Conservation (phyloP, 2,113 vertebrate genomes). For the Hippotragus niger region DNA sequence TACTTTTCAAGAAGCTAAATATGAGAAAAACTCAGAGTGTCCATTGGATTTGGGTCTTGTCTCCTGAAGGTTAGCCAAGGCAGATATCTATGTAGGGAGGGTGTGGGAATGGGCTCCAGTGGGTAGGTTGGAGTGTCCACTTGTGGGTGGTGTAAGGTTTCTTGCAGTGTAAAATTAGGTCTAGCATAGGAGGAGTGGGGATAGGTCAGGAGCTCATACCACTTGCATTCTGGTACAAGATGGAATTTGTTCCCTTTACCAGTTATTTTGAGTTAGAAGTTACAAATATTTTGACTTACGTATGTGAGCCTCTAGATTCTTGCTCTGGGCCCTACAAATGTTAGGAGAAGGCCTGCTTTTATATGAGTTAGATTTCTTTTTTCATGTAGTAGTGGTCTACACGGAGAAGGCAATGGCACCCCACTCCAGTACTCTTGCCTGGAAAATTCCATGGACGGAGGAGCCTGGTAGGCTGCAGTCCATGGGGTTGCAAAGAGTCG, state of each 20-base stretch:
- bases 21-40: background rate
- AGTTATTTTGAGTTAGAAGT: conserved; percentile 2
- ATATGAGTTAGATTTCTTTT: background rate
- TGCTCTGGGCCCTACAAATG: background rate
- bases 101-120: background rate
- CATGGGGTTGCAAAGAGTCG: no score
- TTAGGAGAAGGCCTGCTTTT: background rate
- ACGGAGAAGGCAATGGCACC: background rate
- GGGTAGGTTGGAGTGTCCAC: background rate
- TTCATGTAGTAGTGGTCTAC: background rate
- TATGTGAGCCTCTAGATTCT: background rate
- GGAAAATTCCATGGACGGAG: no score
- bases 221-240: background rate
- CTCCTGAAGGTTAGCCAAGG: background rate
- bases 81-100: background rate
- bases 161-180: background rate
- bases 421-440: no score
- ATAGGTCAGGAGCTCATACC: background rate
- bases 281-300: background rate
- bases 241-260: background rate
- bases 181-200: background rate
- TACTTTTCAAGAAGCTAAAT: background rate
- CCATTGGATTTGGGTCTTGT: background rate
- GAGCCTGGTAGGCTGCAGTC: no score
- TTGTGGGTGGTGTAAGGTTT: background rate